Conservation (phyloP, 2,113 vertebrate species). For the Anolis carolinensis region DNA sequence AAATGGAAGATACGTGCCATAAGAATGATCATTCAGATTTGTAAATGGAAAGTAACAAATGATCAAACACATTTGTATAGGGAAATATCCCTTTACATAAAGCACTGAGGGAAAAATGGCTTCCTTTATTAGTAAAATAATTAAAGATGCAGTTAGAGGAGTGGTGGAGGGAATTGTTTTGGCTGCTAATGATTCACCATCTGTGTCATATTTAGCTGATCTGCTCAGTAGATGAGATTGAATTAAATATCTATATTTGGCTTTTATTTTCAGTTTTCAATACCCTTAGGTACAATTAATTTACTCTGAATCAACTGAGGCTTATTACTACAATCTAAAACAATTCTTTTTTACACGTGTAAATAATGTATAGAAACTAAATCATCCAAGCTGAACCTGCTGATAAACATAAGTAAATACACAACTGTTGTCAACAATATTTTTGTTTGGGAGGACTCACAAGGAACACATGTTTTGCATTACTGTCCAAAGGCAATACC, state of each 20-base stretch:
- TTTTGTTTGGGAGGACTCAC: conserved; percentile 4
- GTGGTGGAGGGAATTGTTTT: neutral
- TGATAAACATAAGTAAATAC: neutral
- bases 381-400: neutral
- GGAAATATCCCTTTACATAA: conserved; percentile 12
- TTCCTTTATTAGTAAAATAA: conserved; percentile 1
- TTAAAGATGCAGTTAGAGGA: neutral
- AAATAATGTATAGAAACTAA: fast-evolving
- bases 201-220: conserved; percentile 5
- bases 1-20: neutral
- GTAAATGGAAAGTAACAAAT: neutral
- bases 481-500: conserved; percentile 29
- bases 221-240: conserved; percentile 3
- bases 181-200: conserved; percentile 9
- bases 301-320: conserved; percentile 15
- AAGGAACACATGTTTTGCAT: neutral
- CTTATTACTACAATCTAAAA: neutral
- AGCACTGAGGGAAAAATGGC: neutral
- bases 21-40: neutral
- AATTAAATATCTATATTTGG: conserved; percentile 15
- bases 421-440: neutral
- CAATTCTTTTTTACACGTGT: fast-evolving
- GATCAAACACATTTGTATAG: neutral
- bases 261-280: conserved; percentile 19
- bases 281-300: conserved; percentile 5